Base-by-base conservation (phyloP, 2,888 invertebrate genomes). In the Eristalis pertinax region DNA sequence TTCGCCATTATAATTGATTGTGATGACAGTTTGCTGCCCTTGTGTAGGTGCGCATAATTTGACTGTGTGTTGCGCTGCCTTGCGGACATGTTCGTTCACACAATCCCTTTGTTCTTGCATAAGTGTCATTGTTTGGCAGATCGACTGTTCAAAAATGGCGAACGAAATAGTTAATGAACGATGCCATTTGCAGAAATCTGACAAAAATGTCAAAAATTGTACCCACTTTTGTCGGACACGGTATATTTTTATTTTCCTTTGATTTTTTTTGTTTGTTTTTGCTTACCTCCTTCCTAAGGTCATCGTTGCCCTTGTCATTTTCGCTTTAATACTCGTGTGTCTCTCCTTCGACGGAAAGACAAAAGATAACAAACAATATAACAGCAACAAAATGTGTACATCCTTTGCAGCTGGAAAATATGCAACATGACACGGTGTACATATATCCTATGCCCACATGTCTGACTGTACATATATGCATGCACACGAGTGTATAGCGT, bases 351-450 rank as follows among this genome's bases (percentile, higher is more conserved):
- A 38, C 62, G 13, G 26, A 15, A 56, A 63, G 58, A 38, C 72
- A 68, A 72, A 68, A 80, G n/a, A 38, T 22, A 15, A 32, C 29
- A 50, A 50, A 50, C 19, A 50, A 50, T 26, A 26, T 8, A 50
- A 50, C 50, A 50, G 19, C 58, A 26, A 64, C 38, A 19, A 67
- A 24, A 41, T 38, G 65, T 69, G 65, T 70, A 75, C 68, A 63
- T 76, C 76, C 76, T 70, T 78, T 82, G 65, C 70, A 75, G 85
- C 65, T 82, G 85, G 65, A 38, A 32, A 74, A 75, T 73, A 70
- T 77, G 60, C 76, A 76, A 68, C 63, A 64, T 75, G 75, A 75
- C 70, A 60, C 41, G 41, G 22, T 22, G 19, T 69, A 38, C 43
- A 67, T 32, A 26, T 26, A 1, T 1, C 32, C 41, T 32, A 7